Conservation (phyloP, 2,888 invertebrate genomes). For the Athalia rosae region DNA sequence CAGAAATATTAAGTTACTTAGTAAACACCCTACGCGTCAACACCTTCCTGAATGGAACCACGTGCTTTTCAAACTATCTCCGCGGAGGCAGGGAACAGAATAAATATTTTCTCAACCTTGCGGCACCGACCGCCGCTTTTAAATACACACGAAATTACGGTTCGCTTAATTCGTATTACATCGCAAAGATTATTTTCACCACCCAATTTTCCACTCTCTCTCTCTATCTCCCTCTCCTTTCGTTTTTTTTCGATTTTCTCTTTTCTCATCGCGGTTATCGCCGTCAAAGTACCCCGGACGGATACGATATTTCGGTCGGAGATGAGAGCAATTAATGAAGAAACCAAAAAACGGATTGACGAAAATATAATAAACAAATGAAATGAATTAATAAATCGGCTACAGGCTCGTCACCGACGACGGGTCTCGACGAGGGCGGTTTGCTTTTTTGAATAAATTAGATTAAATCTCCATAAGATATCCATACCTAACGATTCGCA, state of each 20-base stretch:
- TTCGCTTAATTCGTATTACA: too few species aligned
- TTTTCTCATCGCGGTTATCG: background rate
- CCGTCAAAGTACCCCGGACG: background rate
- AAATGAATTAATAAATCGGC: background rate
- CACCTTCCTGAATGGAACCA: slow-evolving; percentile 70
- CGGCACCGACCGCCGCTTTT: too few species aligned
- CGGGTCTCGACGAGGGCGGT: slow-evolving; percentile 7
- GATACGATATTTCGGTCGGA: background rate
- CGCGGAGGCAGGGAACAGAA: background rate
- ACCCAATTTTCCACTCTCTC: too few species aligned
- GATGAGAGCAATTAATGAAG: slow-evolving; percentile 14
- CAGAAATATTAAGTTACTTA: slow-evolving; percentile 71
- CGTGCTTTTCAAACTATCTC: slow-evolving; percentile 55
- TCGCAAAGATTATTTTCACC: too few species aligned
- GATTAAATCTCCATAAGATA: slow-evolving; percentile 45
- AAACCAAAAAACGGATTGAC: background rate
- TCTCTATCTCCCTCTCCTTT: background rate
- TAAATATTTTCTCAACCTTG: background rate
- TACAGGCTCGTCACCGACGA: background rate
- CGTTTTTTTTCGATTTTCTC: background rate
- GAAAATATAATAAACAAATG: background rate
- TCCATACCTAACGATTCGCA: slow-evolving; percentile 29
- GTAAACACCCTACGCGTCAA: slow-evolving; percentile 69
- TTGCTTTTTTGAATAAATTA: slow-evolving; percentile 46
- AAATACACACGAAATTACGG: too few species aligned